These are phyloP conservation scores for Cephus cinctus DNA, from an alignment of 1,140 invertebrate genomes.

Conservation along the genomic window DNA sequence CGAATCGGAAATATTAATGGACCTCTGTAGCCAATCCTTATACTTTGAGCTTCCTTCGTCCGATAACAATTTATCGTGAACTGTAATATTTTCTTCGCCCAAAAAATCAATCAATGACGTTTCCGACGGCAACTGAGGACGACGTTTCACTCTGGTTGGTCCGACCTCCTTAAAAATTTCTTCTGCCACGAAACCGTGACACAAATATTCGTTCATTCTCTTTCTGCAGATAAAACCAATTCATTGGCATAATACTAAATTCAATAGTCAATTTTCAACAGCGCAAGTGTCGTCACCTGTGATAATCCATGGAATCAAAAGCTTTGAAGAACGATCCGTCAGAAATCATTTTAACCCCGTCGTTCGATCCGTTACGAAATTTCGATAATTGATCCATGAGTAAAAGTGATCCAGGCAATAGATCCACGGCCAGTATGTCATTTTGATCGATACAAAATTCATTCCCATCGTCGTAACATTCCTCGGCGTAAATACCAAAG, in stretches of 20 bases:
- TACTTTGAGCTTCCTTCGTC: conserved; percentile 68
- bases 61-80: conserved; percentile 59
- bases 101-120: conserved; percentile 27
- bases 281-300: no score
- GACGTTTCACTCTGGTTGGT: conserved; percentile 48
- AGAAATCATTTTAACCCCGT: conserved; percentile 16
- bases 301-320: conserved; percentile 61
- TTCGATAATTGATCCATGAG: conserved; percentile 46
- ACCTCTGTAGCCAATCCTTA: conserved; percentile 70
- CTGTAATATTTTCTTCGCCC: conserved; percentile 37
- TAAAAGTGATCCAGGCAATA: conserved; percentile 62
- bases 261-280: conserved; percentile 2
- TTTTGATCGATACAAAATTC: conserved; percentile 59
- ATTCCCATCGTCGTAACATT: conserved; percentile 50
- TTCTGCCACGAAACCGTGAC: conserved; percentile 67
- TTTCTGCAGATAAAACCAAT: conserved; percentile 47
- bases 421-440: conserved; percentile 63
- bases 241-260: conserved; percentile 1
- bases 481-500: conserved; percentile 6
- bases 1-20: conserved; percentile 15
- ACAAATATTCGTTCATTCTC: conserved; percentile 73
- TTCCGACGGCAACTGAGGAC: conserved; percentile 46
- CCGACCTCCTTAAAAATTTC: conserved; percentile 66
- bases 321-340: conserved; percentile 62
- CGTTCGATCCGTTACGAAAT: conserved; percentile 7